phyloP scores from a whole-genome alignment of 1,140 invertebrate genomes.

The Saccostrea glomerata region DNA sequence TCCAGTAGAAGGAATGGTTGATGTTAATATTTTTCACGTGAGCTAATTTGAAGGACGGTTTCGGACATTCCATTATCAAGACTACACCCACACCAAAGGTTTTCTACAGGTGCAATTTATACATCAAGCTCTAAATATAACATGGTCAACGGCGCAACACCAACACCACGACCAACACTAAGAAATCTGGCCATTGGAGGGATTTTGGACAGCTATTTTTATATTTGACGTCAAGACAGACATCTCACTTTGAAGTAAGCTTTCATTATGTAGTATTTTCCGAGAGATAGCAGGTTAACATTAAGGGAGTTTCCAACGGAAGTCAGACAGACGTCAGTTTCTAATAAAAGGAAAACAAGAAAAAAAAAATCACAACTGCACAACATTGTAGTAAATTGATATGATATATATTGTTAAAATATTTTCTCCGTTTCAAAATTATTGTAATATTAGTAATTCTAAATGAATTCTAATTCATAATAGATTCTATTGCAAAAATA shows the following conservation, averaged over 20 bases:
- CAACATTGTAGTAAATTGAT: too few relatives aligned
- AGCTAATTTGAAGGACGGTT: background rate
- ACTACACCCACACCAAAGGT: background rate
- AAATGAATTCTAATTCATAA: too few relatives aligned
- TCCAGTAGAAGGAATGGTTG: background rate
- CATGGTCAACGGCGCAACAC: constrained; percentile 15
- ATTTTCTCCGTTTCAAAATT: too few relatives aligned
- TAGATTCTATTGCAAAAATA: too few relatives aligned
- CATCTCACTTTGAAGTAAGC: constrained; percentile 22
- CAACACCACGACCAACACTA: background rate
- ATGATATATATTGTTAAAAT: too few relatives aligned
- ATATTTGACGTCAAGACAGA: constrained; percentile 2
- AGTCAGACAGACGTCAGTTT: constrained; percentile 17
- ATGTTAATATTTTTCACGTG: background rate
- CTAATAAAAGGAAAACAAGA: background rate
- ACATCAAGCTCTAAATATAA: background rate
- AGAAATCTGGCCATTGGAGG: background rate
- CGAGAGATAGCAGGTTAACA: background rate
- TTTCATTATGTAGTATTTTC: constrained; percentile 8
- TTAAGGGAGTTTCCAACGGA: background rate
- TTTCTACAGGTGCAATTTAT: background rate
- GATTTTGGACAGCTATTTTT: background rate
- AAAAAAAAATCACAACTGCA: too few relatives aligned
- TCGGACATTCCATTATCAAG: background rate
- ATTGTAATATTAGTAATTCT: too few relatives aligned